Evolutionary conservation across 2,888 invertebrate species (phyloP), one percentile per base, ranked within the genome.

Genomic region (Latrodectus elegans): DNA sequence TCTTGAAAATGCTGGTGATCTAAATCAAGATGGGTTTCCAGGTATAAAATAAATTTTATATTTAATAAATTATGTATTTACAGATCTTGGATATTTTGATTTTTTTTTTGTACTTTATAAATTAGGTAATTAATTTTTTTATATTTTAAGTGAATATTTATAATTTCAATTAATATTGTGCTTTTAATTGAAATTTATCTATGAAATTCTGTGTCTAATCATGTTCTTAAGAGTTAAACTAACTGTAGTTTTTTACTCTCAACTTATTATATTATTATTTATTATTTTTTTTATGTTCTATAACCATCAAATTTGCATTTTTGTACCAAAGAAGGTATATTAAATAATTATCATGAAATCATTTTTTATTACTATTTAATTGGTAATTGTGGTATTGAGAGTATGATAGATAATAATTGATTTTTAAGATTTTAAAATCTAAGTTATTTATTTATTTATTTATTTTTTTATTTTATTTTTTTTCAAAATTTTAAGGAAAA

Each of bases 1-100:
- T 0, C 94, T 99, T 90, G 95, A 98, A 0, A 96, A 95, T 91
- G 94, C 98, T 81, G 98, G 98, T 11, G 99, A 99, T 92, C 94
- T 99, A 26, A 99, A 99, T 92, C 96, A 96, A 92, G 99, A 99
- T 92, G 96, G 96, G 9, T 89, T 82, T 79, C 68, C 83, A 55
- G 89, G 89, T 89, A 67, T 51, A 38, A 38, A 38, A 38, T 38
- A 38, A 38, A 38, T 17, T 78, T 15, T 55, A 0, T 49, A 4
- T 12, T 64, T 73, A 12, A 49, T 53, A 49, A 8, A 26, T 22
- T 53, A 15, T 51, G 65, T 26, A 12, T 4, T 12, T 49, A n/a
- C 0, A 15, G n/a, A n/a, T 60, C 10, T 60, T 60, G 0, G n/a
- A 12, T 60, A 15, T 55, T 60, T 60, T 11, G 12, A 60, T 10